Evolutionary conservation across 1,140 invertebrate species (phyloP).

Genomic region (Parasteatoda tepidariorum): DNA sequence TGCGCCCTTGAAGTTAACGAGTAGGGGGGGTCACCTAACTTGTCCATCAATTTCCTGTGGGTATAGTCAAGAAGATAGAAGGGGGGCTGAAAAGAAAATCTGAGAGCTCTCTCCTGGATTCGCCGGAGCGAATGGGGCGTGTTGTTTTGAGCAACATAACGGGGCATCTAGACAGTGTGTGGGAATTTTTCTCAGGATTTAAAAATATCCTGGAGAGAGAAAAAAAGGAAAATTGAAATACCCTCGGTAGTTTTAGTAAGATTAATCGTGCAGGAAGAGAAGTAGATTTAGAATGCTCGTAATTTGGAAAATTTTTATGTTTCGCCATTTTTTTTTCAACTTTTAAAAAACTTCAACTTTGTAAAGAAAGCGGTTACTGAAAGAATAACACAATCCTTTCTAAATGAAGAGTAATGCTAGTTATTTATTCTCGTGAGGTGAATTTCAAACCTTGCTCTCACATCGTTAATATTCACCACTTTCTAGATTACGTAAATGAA

Average conservation of each 20-base stretch:
- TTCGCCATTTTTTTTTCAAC: conserved; percentile 2
- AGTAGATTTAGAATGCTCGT: conserved; percentile 22
- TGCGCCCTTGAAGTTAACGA: conserved; percentile 11
- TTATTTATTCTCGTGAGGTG: conserved; percentile 26
- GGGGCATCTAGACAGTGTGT: background rate
- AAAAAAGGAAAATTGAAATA: background rate
- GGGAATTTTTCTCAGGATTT: background rate
- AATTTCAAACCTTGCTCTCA: conserved; percentile 7
- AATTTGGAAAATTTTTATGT: conserved; percentile 31
- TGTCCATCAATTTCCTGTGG: background rate
- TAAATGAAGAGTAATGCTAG: conserved; percentile 52
- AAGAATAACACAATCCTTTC: conserved; percentile 39
- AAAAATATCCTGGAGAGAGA: background rate
- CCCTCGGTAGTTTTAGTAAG: conserved; percentile 34
- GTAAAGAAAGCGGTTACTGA: background rate
- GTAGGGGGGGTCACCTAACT: background rate
- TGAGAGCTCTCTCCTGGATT: conserved; percentile 23
- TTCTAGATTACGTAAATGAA: conserved; percentile 46
- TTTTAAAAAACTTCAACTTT: too few relatives aligned
- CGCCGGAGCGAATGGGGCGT: conserved; percentile 23
- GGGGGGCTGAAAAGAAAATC: conserved; percentile 13
- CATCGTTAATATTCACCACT: conserved; percentile 41
- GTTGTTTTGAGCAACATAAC: conserved; percentile 26
- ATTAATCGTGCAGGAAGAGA: conserved; percentile 19
- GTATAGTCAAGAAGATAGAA: too few relatives aligned